Evolutionary conservation across 2,888 invertebrate genomes (phyloP), one percentile per base, ranked within the genome.

Genomic region (Julus scandinavius): DNA sequence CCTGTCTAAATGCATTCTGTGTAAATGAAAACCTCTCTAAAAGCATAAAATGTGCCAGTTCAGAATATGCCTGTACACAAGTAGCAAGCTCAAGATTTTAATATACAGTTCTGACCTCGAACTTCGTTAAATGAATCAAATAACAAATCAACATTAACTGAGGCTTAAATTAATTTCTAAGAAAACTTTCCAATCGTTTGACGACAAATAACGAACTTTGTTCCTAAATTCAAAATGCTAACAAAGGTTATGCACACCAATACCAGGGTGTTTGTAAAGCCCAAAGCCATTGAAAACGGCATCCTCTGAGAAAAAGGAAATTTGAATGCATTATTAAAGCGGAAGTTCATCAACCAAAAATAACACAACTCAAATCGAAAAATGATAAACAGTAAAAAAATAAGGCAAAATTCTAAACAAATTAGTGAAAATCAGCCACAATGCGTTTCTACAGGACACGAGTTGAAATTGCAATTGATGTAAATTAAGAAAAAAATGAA

Each of bases 331-430:
- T 72, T 29, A 72, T 29, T 29, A 72, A 72, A 72, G 72, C 72
- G 72, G 72, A 72, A 72, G 72, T 72, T 72, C 72, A 72, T 72
- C 72, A 72, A 29, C 29, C n/a, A 72, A 72, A 72, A 72, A 11
- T 7, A 11, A n/a, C 7, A 29, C 9, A 72, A 29, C 13, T 29
- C 3, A 29, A 72, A 9, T 72, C 29, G 9, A 38, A 7, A 72
- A 72, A 29, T 72, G 72, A 72, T 11, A 72, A 29, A 11, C 29
- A 13, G 9, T 6, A 11, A 72, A 72, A 54, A 72, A 72, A 72
- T 29, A 72, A 72, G n/a, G 72, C 38, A 29, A 29, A 72, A 72
- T 72, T 72, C 72, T 11, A 38, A 72, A 29, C 29, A 72, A 72
- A 72, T 72, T 72, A 72, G 29, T 13, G 11, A n/a, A 72, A 72